phyloP scores from a whole-genome alignment of 2,797 vertebrate species.

The Eulemur rubriventer region DNA sequence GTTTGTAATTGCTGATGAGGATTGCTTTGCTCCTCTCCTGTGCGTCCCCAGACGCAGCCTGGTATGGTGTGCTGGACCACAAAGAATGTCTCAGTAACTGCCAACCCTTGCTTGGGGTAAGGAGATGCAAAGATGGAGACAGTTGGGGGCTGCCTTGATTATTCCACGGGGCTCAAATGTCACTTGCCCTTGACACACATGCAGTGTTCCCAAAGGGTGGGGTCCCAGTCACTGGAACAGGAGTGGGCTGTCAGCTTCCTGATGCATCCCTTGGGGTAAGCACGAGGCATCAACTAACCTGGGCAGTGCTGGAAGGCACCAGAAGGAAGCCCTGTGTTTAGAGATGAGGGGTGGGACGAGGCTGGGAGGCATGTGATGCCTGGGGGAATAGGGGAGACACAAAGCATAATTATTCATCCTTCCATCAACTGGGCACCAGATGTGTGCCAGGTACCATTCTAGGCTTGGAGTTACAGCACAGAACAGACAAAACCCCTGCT shows the following conservation, averaged over 20 bases:
- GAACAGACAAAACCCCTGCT: neutral
- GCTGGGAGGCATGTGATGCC: neutral
- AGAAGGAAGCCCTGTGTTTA: neutral
- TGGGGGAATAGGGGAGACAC: neutral
- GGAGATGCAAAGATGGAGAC: conserved; percentile 58
- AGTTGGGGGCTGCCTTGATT: conserved; percentile 67
- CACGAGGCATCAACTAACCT: neutral
- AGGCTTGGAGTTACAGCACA: neutral
- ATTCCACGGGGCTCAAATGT: conserved; percentile 67
- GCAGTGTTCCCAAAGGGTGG: neutral
- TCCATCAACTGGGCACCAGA: neutral
- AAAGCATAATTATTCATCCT: neutral
- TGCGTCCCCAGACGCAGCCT: conserved; percentile 64
- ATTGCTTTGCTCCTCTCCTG: conserved; percentile 55
- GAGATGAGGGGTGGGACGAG: neutral
- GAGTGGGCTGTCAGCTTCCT: conserved; percentile 23
- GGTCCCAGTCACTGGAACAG: neutral
- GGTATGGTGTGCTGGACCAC: conserved; percentile 63
- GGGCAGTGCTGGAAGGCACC: neutral
- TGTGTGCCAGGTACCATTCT: neutral
- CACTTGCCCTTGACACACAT: conserved; percentile 67
- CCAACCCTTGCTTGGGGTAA: conserved; percentile 59
- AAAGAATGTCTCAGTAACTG: conserved; percentile 69
- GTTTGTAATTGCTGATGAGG: conserved; percentile 82
- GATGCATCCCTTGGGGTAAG: neutral